Evolutionary conservation across 2,888 invertebrate species (phyloP).

Genomic region (Cheilosia soror): DNA sequence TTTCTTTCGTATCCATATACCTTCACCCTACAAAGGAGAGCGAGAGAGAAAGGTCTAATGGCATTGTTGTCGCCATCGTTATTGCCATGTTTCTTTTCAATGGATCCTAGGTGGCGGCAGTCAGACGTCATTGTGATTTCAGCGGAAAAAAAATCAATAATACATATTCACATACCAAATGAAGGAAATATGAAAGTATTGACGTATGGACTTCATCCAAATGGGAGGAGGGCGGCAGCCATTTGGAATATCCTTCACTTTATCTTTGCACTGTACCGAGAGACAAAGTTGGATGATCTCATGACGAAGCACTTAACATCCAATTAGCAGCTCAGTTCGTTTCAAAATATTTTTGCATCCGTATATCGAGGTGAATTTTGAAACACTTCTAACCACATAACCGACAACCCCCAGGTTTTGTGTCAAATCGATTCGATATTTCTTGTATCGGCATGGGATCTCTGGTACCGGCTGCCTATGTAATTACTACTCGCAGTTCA

Average conservation of each 20-base stretch:
- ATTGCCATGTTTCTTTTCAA: not conserved
- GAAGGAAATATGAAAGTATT: not conserved
- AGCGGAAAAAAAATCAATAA: conserved; percentile 6
- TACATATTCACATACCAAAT: not conserved
- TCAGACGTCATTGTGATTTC: conserved; percentile 26
- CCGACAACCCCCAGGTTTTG: not conserved
- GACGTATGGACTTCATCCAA: not conserved
- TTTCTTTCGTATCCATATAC: not conserved
- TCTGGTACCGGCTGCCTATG: conserved; percentile 9
- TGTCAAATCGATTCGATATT: conserved; percentile 30
- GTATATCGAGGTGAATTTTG: not conserved
- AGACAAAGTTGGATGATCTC: conserved; percentile 1
- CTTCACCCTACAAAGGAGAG: not conserved
- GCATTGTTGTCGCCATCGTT: conserved; percentile 23
- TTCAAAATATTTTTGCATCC: not conserved
- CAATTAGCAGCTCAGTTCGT: conserved; percentile 23
- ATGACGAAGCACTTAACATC: conserved; percentile 18
- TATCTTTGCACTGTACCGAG: too few species aligned
- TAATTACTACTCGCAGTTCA: conserved; percentile 31
- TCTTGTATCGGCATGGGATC: conserved; percentile 18
- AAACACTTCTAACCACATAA: not conserved
- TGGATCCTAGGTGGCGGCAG: conserved; percentile 1
- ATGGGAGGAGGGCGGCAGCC: not conserved
- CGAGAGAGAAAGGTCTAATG: not conserved
- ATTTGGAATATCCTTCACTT: not conserved